A percentile compares a stretch with the other conserved stretches of the same genome.
Conservation (phyloP, 2,888 invertebrate genomes). For the Cotesia congregata region DNA sequence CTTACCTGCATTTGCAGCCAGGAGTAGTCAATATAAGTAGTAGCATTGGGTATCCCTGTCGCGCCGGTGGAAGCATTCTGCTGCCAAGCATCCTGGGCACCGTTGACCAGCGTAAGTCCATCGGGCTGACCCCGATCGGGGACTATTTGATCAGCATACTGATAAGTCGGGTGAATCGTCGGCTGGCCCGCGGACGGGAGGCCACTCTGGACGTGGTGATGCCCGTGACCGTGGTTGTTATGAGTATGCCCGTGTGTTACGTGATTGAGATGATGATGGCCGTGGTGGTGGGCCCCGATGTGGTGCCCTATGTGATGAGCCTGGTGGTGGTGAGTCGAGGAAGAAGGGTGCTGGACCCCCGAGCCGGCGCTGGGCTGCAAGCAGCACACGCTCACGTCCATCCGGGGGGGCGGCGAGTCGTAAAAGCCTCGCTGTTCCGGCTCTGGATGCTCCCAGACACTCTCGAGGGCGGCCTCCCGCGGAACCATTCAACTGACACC, state of each 20-base stretch:
- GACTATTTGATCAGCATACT: slow-evolving; percentile 69
- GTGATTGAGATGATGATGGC: slow-evolving; percentile 13
- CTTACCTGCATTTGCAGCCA: slow-evolving; percentile 69
- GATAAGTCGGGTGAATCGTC: slow-evolving; percentile 60
- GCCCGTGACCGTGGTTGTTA: slow-evolving; percentile 3
- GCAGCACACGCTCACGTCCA: slow-evolving; percentile 69
- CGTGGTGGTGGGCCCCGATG: not conserved
- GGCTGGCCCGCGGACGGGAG: slow-evolving; percentile 58
- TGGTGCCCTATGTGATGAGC: slow-evolving; percentile 21
- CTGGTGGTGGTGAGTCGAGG: slow-evolving; percentile 36
- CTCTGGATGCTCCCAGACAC: slow-evolving; percentile 63
- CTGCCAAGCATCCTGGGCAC: slow-evolving; percentile 62
- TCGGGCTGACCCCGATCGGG: slow-evolving; percentile 66
- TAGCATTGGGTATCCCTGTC: slow-evolving; percentile 53
- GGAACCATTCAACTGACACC: slow-evolving; percentile 66
- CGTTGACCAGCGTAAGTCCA: slow-evolving; percentile 60
- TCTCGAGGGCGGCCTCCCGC: slow-evolving; percentile 62
- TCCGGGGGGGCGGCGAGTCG: slow-evolving; percentile 67
- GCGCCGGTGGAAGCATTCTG: slow-evolving; percentile 58
- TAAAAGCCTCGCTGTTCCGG: slow-evolving; percentile 64
- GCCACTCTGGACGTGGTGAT: slow-evolving; percentile 54
- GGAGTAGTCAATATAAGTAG: slow-evolving; percentile 68
- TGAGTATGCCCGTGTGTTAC: slow-evolving; percentile 22
- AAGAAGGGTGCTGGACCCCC: slow-evolving; percentile 64
- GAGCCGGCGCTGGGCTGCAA: slow-evolving; percentile 66